These are phyloP conservation scores for Petrocephalus zakoni DNA, from an alignment of 2,113 vertebrate species.

Conservation along the genomic window DNA sequence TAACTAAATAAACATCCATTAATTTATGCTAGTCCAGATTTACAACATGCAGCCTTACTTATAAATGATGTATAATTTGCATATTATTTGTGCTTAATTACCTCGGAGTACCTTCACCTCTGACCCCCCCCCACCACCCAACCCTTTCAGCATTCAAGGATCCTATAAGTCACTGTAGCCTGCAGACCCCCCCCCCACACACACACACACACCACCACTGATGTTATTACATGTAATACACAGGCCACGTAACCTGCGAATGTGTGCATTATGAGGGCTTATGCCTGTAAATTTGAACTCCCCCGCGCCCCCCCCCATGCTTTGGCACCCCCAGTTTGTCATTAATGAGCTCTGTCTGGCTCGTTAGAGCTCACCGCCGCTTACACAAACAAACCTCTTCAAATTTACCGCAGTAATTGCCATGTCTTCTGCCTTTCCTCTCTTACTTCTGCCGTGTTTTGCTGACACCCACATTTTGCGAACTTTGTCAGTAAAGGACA, in stretches of 20 bases:
- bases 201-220: not conserved
- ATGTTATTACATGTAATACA: not conserved
- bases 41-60: not conserved
- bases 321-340: not conserved
- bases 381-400: constrained; percentile 24
- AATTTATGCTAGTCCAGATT: not conserved
- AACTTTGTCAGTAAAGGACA: constrained; percentile 12
- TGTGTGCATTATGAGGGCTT: not conserved
- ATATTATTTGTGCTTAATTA: not conserved
- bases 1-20: not conserved
- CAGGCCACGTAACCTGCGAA: not conserved
- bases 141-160: not conserved
- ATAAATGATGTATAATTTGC: constrained; percentile 1
- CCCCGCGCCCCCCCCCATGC: not conserved
- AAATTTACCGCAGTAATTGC: constrained; percentile 25
- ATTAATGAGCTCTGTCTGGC: constrained; percentile 25
- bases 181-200: not conserved
- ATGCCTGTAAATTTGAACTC: not conserved
- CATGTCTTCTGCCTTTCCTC: constrained; percentile 21
- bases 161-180: not conserved
- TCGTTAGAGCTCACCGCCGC: constrained; percentile 13
- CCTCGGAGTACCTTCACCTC: not conserved
- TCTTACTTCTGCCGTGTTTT: constrained; percentile 1
- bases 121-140: not conserved
- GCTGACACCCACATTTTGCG: constrained; percentile 16